Evolutionary conservation across 1,140 invertebrate genomes (phyloP).

Genomic region (Drosophila nigrodunni): DNA sequence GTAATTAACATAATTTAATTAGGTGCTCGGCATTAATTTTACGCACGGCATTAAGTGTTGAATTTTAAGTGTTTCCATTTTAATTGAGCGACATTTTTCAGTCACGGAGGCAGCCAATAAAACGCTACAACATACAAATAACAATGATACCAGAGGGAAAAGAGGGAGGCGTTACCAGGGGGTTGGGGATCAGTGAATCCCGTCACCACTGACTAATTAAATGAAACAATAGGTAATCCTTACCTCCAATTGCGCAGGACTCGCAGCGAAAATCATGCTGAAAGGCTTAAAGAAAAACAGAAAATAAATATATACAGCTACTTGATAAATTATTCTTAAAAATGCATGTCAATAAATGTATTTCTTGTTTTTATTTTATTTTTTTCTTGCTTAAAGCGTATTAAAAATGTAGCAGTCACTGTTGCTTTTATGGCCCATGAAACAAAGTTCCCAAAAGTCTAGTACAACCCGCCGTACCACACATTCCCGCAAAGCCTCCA

Average conservation of each 20-base stretch:
- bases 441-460: slow-evolving; percentile 35
- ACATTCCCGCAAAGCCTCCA: background rate
- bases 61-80: slow-evolving; percentile 82
- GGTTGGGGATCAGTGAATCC: slow-evolving; percentile 7
- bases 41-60: slow-evolving; percentile 83
- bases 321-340: slow-evolving; percentile 1
- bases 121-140: slow-evolving; percentile 59
- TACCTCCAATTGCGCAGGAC: slow-evolving; percentile 34
- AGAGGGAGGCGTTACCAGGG: background rate
- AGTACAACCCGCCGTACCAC: slow-evolving; percentile 7
- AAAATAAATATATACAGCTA: background rate
- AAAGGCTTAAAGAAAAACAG: slow-evolving; percentile 14
- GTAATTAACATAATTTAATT: slow-evolving; percentile 84
- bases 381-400: slow-evolving; percentile 17
- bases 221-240: slow-evolving; percentile 76
- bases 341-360: slow-evolving; percentile 2
- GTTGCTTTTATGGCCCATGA: slow-evolving; percentile 76
- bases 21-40: slow-evolving; percentile 83
- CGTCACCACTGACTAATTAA: slow-evolving; percentile 65
- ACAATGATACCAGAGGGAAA: slow-evolving; percentile 54
- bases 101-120: slow-evolving; percentile 51
- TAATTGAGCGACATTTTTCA: slow-evolving; percentile 81
- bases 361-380: background rate
- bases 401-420: slow-evolving; percentile 40
- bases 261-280: slow-evolving; percentile 1